Conservation (phyloP, 2,797 vertebrate species). For the Melanotaenia maccullochi region DNA sequence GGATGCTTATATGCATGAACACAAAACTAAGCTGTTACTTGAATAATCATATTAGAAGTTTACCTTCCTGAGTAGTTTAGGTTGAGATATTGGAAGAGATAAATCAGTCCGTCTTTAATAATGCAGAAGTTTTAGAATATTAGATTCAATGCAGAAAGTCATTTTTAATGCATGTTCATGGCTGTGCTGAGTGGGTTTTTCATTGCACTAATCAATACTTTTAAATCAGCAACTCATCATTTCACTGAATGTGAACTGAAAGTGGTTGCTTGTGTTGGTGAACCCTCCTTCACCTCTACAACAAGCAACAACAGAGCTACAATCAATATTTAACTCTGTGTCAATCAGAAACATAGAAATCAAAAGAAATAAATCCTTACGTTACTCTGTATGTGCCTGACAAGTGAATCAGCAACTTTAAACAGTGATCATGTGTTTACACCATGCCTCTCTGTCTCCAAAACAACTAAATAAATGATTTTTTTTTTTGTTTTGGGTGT, state of each 20-base stretch:
- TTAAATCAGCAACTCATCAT: slow-evolving; percentile 18
- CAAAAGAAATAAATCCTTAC: background rate
- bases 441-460: background rate
- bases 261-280: background rate
- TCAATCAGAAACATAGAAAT: background rate
- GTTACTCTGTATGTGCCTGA: background rate
- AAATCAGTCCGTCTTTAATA: slow-evolving; percentile 28
- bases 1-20: slow-evolving; percentile 25
- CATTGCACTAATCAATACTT: slow-evolving; percentile 10
- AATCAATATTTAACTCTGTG: background rate
- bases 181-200: background rate
- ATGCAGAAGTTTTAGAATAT: slow-evolving; percentile 31
- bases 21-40: slow-evolving; percentile 25
- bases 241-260: slow-evolving; percentile 2
- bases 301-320: background rate
- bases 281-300: background rate
- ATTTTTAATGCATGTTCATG: slow-evolving; percentile 20
- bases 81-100: slow-evolving; percentile 4
- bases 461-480: background rate
- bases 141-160: slow-evolving; percentile 5
- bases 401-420: slow-evolving; percentile 3
- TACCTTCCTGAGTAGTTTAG: slow-evolving; percentile 34
- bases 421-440: background rate
- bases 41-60: slow-evolving; percentile 26
- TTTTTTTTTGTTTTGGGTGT: background rate